phyloP scores from a whole-genome alignment of 2,113 vertebrate species.

The Oncorhynchus clarkii region DNA sequence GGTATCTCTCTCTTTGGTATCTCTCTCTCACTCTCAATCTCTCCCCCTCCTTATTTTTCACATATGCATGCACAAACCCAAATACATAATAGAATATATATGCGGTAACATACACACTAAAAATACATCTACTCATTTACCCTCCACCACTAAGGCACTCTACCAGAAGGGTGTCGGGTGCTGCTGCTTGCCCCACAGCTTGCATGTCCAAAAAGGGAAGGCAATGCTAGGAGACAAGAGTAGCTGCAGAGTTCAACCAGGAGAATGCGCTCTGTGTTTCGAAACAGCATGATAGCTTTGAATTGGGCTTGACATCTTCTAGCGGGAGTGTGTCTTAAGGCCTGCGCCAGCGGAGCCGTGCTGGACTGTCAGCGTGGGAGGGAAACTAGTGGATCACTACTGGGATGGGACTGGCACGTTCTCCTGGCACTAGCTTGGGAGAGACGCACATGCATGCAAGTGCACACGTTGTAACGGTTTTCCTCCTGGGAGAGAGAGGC shows the following conservation, averaged over 20 bases:
- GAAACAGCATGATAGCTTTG: background rate
- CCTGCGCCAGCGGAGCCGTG: background rate
- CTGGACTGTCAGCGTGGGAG: background rate
- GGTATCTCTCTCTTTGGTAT: background rate
- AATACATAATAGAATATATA: background rate
- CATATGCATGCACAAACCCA: background rate
- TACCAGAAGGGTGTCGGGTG: background rate
- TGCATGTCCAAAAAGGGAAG: background rate
- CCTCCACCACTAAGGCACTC: too few relatives aligned
- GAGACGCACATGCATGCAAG: background rate
- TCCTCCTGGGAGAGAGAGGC: too few relatives aligned
- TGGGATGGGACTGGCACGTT: background rate
- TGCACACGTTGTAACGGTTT: background rate
- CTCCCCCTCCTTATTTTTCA: background rate
- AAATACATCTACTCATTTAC: too few relatives aligned
- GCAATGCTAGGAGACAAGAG: background rate
- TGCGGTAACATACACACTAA: too few relatives aligned
- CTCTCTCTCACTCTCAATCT: background rate
- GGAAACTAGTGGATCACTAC: background rate
- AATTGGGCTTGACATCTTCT: slow-evolving; percentile 1
- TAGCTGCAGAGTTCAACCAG: background rate
- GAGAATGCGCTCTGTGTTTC: background rate
- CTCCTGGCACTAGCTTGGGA: background rate
- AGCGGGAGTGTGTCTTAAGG: background rate
- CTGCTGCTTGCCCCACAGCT: background rate